phyloP scores from a whole-genome alignment of 2,888 invertebrate species.

The Drosophila yooni region DNA sequence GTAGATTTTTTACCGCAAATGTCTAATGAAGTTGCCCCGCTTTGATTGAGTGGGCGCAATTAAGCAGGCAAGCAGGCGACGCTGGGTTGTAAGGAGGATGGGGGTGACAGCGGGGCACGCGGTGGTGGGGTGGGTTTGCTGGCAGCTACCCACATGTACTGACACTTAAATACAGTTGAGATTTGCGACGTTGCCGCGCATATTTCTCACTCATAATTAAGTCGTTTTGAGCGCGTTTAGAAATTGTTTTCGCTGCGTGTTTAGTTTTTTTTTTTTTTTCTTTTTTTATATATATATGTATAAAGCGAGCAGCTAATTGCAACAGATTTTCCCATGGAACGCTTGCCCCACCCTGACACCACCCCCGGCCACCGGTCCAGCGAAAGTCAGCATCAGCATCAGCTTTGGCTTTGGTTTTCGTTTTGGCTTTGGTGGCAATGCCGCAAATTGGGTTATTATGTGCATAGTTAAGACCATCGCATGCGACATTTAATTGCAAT shows the following conservation, averaged over 20 bases:
- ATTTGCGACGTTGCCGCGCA: constrained; percentile 72
- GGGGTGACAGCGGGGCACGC: background rate
- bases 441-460: constrained; percentile 75
- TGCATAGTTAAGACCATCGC: constrained; percentile 75
- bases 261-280: constrained; percentile 36
- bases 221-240: constrained; percentile 82
- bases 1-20: constrained; percentile 78
- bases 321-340: constrained; percentile 78
- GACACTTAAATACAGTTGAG: constrained; percentile 67
- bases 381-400: constrained; percentile 54
- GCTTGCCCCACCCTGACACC: constrained; percentile 11
- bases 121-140: background rate
- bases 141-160: constrained; percentile 39
- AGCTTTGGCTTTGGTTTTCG: constrained; percentile 8
- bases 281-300: constrained; percentile 12
- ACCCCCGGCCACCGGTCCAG: constrained; percentile 25
- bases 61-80: constrained; percentile 43
- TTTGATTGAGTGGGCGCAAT: constrained; percentile 80
- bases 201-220: constrained; percentile 80
- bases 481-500: constrained; percentile 73
- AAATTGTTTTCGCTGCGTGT: constrained; percentile 82
- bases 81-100: background rate
- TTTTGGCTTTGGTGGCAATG: constrained; percentile 20
- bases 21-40: constrained; percentile 81
- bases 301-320: constrained; percentile 77